A percentile compares a stretch with the other conserved stretches of the same genome.
These are phyloP conservation scores for Laticauda laticaudata DNA, from an alignment of 2,113 vertebrate genomes.

Conservation along the genomic window DNA sequence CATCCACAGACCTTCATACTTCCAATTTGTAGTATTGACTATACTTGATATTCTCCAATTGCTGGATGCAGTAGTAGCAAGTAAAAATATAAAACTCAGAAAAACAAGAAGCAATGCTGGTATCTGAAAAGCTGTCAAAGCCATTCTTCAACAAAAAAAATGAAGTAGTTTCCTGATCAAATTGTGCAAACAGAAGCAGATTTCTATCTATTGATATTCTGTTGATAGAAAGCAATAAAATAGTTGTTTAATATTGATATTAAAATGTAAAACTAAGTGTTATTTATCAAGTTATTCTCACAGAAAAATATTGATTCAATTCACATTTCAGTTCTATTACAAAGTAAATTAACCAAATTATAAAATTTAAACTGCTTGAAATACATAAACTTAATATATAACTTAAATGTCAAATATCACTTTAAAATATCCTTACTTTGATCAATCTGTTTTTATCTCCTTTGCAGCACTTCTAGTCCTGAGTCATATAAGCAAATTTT, in stretches of 20 bases:
- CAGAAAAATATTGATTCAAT: neutral
- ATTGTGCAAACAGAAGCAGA: constrained; percentile 33
- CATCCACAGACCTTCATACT: constrained; percentile 84
- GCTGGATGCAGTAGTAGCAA: constrained; percentile 72
- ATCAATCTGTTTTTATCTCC: neutral
- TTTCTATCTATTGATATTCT: constrained; percentile 33
- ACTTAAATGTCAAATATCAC: neutral
- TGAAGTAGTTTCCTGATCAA: constrained; percentile 11
- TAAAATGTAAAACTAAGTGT: neutral
- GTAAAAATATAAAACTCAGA: constrained; percentile 69
- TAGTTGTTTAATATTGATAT: neutral
- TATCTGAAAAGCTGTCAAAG: constrained; percentile 59
- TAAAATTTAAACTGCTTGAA: neutral
- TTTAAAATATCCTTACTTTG: constrained; percentile 46
- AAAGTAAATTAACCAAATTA: constrained; percentile 5
- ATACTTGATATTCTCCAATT: constrained; percentile 71
- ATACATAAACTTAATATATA: neutral
- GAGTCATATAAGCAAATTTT: constrained; percentile 36
- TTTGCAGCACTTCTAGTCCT: constrained; percentile 2
- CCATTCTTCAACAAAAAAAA: constrained; percentile 50
- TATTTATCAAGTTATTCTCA: neutral
- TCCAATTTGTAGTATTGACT: constrained; percentile 62
- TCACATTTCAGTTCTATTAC: constrained; percentile 1
- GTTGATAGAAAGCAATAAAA: neutral
- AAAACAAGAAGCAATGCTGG: constrained; percentile 72